Evolutionary conservation across 2,113 vertebrate species (phyloP).

Genomic region (Cyanoliseus patagonus): DNA sequence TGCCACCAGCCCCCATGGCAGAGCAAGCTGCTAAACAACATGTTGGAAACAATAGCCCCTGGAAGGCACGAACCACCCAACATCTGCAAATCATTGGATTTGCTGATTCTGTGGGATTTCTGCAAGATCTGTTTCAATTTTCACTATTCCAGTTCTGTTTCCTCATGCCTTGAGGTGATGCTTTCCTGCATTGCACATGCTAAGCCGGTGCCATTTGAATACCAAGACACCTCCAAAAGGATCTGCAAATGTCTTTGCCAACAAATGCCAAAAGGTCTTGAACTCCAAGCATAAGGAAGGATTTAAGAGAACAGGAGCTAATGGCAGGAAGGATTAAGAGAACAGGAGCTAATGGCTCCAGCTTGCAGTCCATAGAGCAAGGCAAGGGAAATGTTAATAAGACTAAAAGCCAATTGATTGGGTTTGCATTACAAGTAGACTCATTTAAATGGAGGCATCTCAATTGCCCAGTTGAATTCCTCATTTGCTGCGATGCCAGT

Average conservation of each 20-base stretch:
- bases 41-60: neutral
- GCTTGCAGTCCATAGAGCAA: neutral
- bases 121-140: constrained; percentile 28
- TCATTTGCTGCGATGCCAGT: constrained; percentile 4
- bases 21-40: neutral
- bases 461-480: neutral
- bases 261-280: neutral
- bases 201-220: neutral
- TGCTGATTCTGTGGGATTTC: neutral
- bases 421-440: constrained; percentile 15
- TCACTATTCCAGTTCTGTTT: neutral
- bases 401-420: constrained; percentile 31
- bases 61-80: constrained; percentile 36
- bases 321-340: constrained; percentile 14
- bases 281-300: neutral
- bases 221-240: neutral
- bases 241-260: neutral
- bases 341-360: neutral
- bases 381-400: constrained; percentile 33
- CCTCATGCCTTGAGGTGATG: neutral
- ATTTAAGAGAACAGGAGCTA: neutral
- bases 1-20: neutral
- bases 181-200: neutral
- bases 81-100: constrained; percentile 41
- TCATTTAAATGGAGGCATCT: constrained; percentile 51